Evolutionary conservation across 2,888 invertebrate genomes (phyloP).

Genomic region (Plebejus anna): DNA sequence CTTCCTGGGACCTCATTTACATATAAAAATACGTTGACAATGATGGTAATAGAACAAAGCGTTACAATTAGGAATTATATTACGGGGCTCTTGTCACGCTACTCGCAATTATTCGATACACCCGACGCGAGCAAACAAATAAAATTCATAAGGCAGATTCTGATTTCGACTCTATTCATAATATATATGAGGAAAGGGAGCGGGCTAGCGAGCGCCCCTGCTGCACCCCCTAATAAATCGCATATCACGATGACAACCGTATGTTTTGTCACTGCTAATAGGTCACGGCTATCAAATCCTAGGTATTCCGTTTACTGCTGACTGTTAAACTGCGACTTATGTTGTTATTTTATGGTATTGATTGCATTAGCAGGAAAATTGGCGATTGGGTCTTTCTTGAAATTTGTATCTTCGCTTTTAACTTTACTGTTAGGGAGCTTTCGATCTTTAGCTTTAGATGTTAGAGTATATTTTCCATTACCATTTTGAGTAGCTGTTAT

Average conservation of each 20-base stretch:
- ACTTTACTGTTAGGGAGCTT: neutral
- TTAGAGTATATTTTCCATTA: constrained; percentile 39
- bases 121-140: constrained; percentile 41
- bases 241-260: constrained; percentile 67
- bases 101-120: constrained; percentile 59
- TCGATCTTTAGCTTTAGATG: constrained; percentile 18
- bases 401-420: neutral
- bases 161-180: constrained; percentile 36
- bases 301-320: constrained; percentile 46
- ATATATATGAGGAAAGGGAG: constrained; percentile 33
- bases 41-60: constrained; percentile 25
- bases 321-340: constrained; percentile 4
- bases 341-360: constrained; percentile 24
- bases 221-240: constrained; percentile 56
- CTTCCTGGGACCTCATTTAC: neutral
- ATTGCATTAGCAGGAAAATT: constrained; percentile 23
- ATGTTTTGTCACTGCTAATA: constrained; percentile 70
- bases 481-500: constrained; percentile 24
- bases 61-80: constrained; percentile 42
- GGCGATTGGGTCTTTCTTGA: constrained; percentile 32
- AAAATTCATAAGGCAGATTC: constrained; percentile 34
- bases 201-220: constrained; percentile 19
- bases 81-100: constrained; percentile 53
- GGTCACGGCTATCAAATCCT: constrained; percentile 62
- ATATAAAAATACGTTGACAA: constrained; percentile 8